Base-by-base conservation (phyloP, 2,113 vertebrate genomes). In the Crocuta crocuta region DNA sequence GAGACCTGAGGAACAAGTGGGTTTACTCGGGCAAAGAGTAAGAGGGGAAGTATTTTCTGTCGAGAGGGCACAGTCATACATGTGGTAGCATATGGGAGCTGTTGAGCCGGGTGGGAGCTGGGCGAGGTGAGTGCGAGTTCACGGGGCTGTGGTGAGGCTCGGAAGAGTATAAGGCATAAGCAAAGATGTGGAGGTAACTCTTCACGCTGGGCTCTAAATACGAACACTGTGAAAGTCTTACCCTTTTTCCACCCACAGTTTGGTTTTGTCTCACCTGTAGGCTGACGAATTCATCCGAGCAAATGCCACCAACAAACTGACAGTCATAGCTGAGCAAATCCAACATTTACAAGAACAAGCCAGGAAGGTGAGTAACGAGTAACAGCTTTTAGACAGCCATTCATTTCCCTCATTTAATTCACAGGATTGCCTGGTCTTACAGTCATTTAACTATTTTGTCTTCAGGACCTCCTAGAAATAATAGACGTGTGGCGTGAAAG, bases 291-390 rank as follows among this genome's bases (percentile, higher is more conserved):
- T 99, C 91, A 96, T 99, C 70, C 99, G 99, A 98, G 99, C 99
- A 26, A 99, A 99, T 0, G 99, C 99, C 61, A 99, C 99, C 98
- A 99, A 99, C 98, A 99, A 98, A 55, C 96, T 99, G 98, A 99
- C 99, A 0, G 99, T 99, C 78, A 99, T 99, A 0, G 99, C 99
- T 0, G 99, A 99, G 84, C 99, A 99, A 98, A 99, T 99, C 97
- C 98, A 99, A 23, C 98, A 99, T 96, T 97, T 99, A 86, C 99
- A 99, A 98, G 99, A 99, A 80, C 99, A 99, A 98, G 99, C 99
- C 0, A 99, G 98, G 86, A 99, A 99, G 99, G 99, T 99, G 97
- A 98, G 98, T 53, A 10, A 0, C 6, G 97, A 98, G 98, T 53
- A 9, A 0, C 7, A 0, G 28, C 33, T 82, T 80, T 12, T 43